Percentiles rank a stretch among this genome's conserved stretches.
These are phyloP conservation scores for Oncorhynchus gorbuscha DNA, from an alignment of 2,113 vertebrate genomes.

Conservation along the genomic window DNA sequence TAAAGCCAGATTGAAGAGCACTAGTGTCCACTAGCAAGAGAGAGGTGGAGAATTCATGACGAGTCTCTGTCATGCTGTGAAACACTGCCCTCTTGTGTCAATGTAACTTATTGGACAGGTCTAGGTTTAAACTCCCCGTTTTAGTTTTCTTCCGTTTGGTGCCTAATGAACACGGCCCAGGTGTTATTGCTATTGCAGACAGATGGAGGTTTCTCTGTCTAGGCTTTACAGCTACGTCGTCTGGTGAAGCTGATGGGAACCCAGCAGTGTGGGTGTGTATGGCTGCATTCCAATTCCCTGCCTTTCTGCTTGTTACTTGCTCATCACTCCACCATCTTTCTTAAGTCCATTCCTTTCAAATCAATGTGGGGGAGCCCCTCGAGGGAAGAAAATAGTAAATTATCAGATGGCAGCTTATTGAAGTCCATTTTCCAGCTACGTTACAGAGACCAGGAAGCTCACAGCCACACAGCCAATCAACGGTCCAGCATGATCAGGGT, in stretches of 20 bases:
- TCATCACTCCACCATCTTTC: no score
- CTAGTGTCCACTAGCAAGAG: conserved; percentile 18
- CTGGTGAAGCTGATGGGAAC: conserved; percentile 40
- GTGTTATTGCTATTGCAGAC: no score
- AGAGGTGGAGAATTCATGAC: conserved; percentile 17
- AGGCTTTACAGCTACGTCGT: conserved; percentile 44
- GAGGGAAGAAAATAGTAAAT: no score
- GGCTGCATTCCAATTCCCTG: no score
- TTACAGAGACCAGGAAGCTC: not conserved
- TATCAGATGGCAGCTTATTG: not conserved
- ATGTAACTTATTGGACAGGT: no score
- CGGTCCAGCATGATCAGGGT: not conserved
- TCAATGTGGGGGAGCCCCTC: no score
- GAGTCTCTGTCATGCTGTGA: conserved; percentile 21
- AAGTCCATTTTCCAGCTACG: not conserved
- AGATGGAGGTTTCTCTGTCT: no score
- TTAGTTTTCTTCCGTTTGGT: no score
- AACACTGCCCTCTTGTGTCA: conserved; percentile 29
- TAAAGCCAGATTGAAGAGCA: conserved; percentile 5
- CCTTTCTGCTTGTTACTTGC: no score
- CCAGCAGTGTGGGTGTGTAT: conserved; percentile 4
- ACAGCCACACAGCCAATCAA: not conserved
- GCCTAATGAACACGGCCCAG: conserved; percentile 21
- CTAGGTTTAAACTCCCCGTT: no score
- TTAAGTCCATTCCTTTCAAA: no score